phyloP scores from a whole-genome alignment of 2,888 invertebrate species.

The Microdon myrmicae region DNA sequence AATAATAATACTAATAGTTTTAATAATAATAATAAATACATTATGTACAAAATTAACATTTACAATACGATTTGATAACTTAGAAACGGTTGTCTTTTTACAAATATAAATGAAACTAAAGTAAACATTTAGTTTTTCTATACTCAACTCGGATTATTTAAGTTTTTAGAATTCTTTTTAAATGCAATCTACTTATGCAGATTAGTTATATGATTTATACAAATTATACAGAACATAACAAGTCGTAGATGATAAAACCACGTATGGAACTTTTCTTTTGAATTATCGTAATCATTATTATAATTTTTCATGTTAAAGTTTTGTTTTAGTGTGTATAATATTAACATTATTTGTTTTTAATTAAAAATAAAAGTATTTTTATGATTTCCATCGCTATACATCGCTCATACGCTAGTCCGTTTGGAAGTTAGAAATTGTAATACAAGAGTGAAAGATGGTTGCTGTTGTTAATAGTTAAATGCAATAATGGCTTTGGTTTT shows the following conservation, averaged over 20 bases:
- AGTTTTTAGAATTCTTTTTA: slow-evolving; percentile 8
- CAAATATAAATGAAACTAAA: slow-evolving; percentile 26
- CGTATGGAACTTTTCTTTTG: slow-evolving; percentile 11
- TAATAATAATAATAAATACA: slow-evolving; percentile 32
- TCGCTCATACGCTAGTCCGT: slow-evolving; percentile 16
- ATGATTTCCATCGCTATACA: slow-evolving; percentile 40
- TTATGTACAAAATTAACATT: slow-evolving; percentile 44
- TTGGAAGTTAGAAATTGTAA: slow-evolving; percentile 41
- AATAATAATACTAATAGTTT: too few species aligned
- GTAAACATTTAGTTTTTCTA: slow-evolving; percentile 9
- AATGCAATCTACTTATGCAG: too few species aligned
- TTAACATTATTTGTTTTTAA: slow-evolving; percentile 13
- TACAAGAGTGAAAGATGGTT: slow-evolving; percentile 35
- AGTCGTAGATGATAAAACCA: slow-evolving; percentile 40
- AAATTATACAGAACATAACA: slow-evolving; percentile 44
- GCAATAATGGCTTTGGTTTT: slow-evolving; percentile 18
- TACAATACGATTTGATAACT: slow-evolving; percentile 27
- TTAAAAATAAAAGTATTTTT: slow-evolving; percentile 2
- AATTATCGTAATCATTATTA: too few species aligned
- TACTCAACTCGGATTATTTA: slow-evolving; percentile 4
- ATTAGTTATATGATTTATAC: too few species aligned
- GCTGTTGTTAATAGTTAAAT: too few species aligned
- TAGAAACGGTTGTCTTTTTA: slow-evolving; percentile 27
- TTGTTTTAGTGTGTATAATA: too few species aligned
- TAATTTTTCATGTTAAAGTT: too few species aligned